These are phyloP conservation scores for Oncorhynchus nerka DNA, from an alignment of 2,113 vertebrate species.

Conservation along the genomic window DNA sequence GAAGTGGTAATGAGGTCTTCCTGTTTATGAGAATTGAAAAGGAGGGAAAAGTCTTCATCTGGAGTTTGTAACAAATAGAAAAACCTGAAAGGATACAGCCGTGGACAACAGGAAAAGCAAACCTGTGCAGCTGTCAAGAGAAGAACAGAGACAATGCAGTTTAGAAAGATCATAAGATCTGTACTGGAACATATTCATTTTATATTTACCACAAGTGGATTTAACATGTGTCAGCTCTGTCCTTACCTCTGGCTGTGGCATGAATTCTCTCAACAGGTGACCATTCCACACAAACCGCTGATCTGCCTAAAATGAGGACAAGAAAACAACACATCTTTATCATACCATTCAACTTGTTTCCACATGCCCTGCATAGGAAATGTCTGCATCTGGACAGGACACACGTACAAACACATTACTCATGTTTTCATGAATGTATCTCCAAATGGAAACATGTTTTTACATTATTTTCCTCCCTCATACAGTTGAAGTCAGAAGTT, in stretches of 20 bases:
- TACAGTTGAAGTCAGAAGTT: too few relatives aligned
- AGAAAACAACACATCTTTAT: not conserved
- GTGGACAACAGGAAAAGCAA: slow-evolving; percentile 89
- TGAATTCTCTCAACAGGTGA: slow-evolving; percentile 88
- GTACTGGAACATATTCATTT: not conserved
- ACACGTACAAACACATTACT: too few relatives aligned
- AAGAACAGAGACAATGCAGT: slow-evolving; percentile 1
- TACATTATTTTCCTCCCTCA: too few relatives aligned
- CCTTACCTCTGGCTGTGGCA: slow-evolving; percentile 89
- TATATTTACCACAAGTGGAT: not conserved
- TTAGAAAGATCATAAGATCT: not conserved
- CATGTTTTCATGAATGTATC: slow-evolving; percentile 74
- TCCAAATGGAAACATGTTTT: slow-evolving; percentile 61
- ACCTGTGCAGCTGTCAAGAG: slow-evolving; percentile 84
- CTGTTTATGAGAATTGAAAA: not conserved
- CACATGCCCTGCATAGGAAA: not conserved
- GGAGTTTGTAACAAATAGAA: not conserved
- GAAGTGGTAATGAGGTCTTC: not conserved
- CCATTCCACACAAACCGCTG: slow-evolving; percentile 96
- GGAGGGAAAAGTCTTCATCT: not conserved
- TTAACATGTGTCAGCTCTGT: not conserved
- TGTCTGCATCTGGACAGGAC: not conserved
- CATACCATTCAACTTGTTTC: too few relatives aligned
- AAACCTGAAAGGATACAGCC: slow-evolving; percentile 92
- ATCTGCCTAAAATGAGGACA: slow-evolving; percentile 80